Conservation (phyloP, 2,888 invertebrate genomes). For the Drosophila eohydei region DNA sequence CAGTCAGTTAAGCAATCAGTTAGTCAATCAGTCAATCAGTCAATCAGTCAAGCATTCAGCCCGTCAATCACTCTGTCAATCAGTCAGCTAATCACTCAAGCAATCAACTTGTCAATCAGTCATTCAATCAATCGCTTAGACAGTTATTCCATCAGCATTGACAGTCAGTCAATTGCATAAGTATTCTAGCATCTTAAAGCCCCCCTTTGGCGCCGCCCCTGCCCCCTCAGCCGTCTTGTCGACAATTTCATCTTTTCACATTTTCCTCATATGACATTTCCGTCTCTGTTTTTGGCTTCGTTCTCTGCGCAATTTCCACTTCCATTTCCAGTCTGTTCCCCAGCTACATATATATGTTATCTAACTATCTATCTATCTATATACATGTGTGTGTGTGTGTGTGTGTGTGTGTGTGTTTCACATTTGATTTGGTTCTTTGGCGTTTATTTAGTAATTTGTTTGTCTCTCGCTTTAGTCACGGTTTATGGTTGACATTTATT, state of each 20-base stretch:
- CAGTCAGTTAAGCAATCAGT: neutral
- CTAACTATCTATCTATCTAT: constrained; percentile 1
- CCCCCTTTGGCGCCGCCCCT: constrained; percentile 9
- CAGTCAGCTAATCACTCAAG: neutral
- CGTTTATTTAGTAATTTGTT: constrained; percentile 79
- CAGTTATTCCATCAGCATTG: neutral
- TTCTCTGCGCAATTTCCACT: constrained; percentile 1
- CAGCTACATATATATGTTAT: constrained; percentile 4
- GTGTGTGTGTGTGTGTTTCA: constrained; percentile 19
- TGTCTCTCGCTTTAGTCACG: constrained; percentile 70
- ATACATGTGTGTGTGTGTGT: constrained; percentile 8
- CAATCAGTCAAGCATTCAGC: neutral
- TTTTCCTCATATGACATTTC: constrained; percentile 29
- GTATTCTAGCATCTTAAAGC: neutral
- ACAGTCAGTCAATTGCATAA: neutral
- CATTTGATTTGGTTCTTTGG: constrained; percentile 41
- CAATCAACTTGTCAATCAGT: neutral
- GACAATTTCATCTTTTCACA: constrained; percentile 9
- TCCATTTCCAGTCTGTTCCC: neutral
- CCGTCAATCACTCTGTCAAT: neutral
- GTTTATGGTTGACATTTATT: constrained; percentile 80
- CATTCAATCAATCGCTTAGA: neutral
- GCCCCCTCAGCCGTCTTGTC: neutral
- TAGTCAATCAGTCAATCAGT: neutral
- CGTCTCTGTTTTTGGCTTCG: constrained; percentile 16